Percentiles rank a stretch among this genome's conserved stretches.
These are phyloP conservation scores for Centropristis striata DNA, from an alignment of 2,113 vertebrate genomes.

Conservation along the genomic window DNA sequence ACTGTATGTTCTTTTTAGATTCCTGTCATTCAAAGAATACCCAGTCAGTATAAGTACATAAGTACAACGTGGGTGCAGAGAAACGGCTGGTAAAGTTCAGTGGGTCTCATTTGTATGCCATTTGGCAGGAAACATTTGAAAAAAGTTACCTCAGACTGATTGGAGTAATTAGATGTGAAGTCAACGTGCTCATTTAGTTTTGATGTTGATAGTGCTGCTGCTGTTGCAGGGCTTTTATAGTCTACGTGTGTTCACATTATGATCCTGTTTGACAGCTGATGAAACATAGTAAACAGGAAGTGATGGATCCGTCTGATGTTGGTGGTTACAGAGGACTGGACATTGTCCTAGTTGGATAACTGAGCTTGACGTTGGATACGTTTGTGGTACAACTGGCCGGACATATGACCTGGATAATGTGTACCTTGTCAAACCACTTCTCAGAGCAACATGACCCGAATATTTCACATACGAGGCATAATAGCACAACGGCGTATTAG, in stretches of 20 bases:
- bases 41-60: neutral
- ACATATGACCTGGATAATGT: conserved; percentile 52
- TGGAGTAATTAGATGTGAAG: conserved; percentile 35
- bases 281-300: conserved; percentile 18
- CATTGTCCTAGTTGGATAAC: neutral
- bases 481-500: no score
- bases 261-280: conserved; percentile 24
- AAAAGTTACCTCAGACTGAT: conserved; percentile 24
- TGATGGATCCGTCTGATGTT: conserved; percentile 11
- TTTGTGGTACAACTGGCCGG: conserved; percentile 10
- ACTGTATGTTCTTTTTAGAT: no score
- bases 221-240: conserved; percentile 12
- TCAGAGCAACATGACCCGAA: neutral
- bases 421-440: conserved; percentile 8
- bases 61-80: neutral
- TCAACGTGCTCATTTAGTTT: conserved; percentile 18
- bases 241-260: conserved; percentile 11
- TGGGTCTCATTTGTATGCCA: conserved; percentile 9
- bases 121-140: neutral
- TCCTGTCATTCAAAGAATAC: no score
- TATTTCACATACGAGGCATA: neutral
- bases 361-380: conserved; percentile 4
- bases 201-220: conserved; percentile 11
- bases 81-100: neutral
- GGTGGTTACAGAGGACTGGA: neutral